phyloP scores from a whole-genome alignment of 2,113 vertebrate genomes.

The Pluvialis apricaria region DNA sequence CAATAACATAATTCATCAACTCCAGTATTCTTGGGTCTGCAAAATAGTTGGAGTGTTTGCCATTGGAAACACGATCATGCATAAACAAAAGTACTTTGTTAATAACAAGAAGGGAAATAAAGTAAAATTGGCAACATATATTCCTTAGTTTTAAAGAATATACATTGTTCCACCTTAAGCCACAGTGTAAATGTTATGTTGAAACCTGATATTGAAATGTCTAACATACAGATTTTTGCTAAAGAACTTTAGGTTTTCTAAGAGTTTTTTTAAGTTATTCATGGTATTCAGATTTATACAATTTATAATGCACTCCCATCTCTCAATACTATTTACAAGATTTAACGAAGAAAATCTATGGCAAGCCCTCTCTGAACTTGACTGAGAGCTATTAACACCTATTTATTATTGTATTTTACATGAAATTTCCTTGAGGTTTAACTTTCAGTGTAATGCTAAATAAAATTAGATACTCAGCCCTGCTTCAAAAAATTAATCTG shows the following conservation, averaged over 20 bases:
- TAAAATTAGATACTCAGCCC: not conserved
- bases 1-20: not conserved
- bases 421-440: not conserved
- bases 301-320: not conserved
- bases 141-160: not conserved
- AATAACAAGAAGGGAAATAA: not conserved
- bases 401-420: not conserved
- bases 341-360: not conserved
- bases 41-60: not conserved
- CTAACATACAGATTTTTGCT: not conserved
- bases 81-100: not conserved
- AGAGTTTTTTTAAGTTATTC: not conserved
- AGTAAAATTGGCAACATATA: not conserved
- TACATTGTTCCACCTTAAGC: not conserved
- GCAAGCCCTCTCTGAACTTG: not conserved
- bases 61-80: not conserved
- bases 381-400: not conserved
- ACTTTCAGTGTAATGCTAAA: not conserved
- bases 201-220: not conserved
- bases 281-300: not conserved
- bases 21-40: not conserved
- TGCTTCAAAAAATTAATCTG: not conserved
- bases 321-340: not conserved
- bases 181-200: not conserved
- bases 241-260: not conserved